Evolutionary conservation across 2,888 invertebrate genomes (phyloP), one percentile per base, ranked within the genome.

Genomic region (Drosophila phalerata): DNA sequence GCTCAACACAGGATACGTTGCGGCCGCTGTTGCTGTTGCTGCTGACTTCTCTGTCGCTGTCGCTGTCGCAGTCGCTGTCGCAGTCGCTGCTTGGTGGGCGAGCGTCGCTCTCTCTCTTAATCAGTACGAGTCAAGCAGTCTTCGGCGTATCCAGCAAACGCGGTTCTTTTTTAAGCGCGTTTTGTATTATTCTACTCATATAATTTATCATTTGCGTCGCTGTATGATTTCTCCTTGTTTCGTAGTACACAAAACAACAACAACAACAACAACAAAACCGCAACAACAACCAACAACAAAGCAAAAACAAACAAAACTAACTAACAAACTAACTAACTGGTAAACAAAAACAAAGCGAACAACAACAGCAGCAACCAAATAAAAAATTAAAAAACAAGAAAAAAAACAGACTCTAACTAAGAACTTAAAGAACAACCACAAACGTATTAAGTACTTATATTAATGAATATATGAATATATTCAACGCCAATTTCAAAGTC

Each of bases 121-220:
- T 91, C 91, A 92, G 92, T 92, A 92, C 91, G 90, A 92, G 92
- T 92, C 91, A 91, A 91, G 91, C 92, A 91, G 92, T 92, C 92
- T 91, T 92, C 90, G 91, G 92, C 91, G 92, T 91, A 92, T 92
- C 90, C 90, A 92, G 92, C 91, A 92, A 91, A 92, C 92, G 92
- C 92, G 92, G 91, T 90, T 91, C 91, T 92, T 91, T 91, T 91
- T 92, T 91, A 92, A 91, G 92, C 92, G 92, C 92, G 92, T 92
- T 92, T 92, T 91, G 81, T 90, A 91, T 92, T 92, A 92, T 92
- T 92, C 92, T 92, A 92, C 92, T 92, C 92, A 92, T 92, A 92
- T 92, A 92, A 92, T 92, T 92, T 92, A 91, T 91, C 85, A 91
- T 92, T 92, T 92, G 92, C 92, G 92, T 92, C 92, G 92, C 92